Percentiles rank a stretch among this genome's conserved stretches.
These are phyloP conservation scores for Lasiurus cinereus DNA, from an alignment of 2,113 vertebrate species.

Conservation along the genomic window DNA sequence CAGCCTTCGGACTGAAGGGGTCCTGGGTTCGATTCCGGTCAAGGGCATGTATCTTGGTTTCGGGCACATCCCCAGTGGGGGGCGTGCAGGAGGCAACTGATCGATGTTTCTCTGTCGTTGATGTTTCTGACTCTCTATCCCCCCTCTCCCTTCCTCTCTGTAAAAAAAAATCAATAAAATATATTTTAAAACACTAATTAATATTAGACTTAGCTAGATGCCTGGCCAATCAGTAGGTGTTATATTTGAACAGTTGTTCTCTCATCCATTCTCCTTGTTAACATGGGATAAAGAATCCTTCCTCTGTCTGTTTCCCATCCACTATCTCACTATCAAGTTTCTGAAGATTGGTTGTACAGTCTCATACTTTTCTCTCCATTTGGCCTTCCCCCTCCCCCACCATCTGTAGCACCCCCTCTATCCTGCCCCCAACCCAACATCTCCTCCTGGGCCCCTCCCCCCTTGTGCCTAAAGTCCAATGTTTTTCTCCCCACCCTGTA, in stretches of 20 bases:
- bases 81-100: no score
- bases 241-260: neutral
- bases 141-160: no score
- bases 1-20: no score
- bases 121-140: no score
- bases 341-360: neutral
- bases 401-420: neutral
- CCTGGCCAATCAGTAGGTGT: neutral
- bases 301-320: neutral
- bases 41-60: no score
- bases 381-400: neutral
- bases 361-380: neutral
- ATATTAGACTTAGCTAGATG: neutral
- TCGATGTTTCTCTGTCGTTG: no score
- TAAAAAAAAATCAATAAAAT: no score
- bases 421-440: neutral
- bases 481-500: conserved; percentile 79
- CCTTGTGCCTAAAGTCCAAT: neutral
- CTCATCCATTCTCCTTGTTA: neutral
- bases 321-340: neutral
- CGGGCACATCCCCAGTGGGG: no score
- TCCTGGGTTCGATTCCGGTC: no score
- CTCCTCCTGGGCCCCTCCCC: neutral
- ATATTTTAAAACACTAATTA: neutral
- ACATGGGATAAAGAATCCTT: neutral